Conservation (phyloP, 2,113 vertebrate genomes). For the Pithys albifrons region DNA sequence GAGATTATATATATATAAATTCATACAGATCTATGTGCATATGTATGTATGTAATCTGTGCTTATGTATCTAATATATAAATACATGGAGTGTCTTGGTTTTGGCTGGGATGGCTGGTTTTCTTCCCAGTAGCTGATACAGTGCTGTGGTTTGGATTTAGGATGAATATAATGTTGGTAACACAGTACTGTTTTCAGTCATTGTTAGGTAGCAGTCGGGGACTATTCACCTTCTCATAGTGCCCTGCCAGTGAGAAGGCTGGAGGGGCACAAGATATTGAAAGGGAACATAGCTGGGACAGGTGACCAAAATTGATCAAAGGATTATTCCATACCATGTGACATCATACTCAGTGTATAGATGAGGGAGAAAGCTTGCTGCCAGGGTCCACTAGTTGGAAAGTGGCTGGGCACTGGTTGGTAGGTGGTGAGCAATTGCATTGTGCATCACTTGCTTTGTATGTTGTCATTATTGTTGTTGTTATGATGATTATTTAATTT, state of each 20-base stretch:
- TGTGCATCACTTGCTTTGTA: not conserved
- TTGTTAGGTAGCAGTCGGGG: not conserved
- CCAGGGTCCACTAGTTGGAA: not conserved
- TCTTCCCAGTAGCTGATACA: not conserved
- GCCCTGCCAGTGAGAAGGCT: rapidly evolving
- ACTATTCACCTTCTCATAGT: not conserved
- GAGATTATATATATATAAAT: not conserved
- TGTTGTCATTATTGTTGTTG: not conserved
- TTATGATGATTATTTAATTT: not conserved
- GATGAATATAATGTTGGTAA: not conserved
- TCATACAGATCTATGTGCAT: not conserved
- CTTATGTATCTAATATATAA: not conserved
- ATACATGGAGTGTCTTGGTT: not conserved
- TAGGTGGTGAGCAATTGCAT: not conserved
- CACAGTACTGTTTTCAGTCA: not conserved
- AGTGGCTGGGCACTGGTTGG: not conserved
- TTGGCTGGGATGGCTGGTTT: not conserved
- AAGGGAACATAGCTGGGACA: not conserved
- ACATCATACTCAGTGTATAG: not conserved
- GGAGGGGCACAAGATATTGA: not conserved
- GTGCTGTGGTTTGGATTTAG: not conserved
- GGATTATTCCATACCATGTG: not conserved
- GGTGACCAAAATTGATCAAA: not conserved
- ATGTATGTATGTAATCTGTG: not conserved
- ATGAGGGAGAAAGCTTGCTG: not conserved